Conservation (phyloP, 1,140 invertebrate genomes). For the Lucilia sericata region DNA sequence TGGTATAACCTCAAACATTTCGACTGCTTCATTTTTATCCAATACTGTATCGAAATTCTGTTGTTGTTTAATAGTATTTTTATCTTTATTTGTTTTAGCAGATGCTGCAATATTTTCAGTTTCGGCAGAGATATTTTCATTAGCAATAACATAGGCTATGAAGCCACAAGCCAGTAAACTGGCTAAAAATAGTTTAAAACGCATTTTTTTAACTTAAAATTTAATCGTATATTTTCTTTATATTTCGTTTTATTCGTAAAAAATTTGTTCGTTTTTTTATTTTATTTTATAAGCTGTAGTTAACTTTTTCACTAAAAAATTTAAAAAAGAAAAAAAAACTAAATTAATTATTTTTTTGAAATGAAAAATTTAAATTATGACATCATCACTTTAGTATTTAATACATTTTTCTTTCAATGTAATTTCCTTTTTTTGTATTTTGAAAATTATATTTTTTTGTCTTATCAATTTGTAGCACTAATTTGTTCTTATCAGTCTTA, state of each 20-base stretch:
- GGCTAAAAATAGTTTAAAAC: conserved; percentile 64
- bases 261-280: conserved; percentile 43
- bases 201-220: conserved; percentile 55
- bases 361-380: conserved; percentile 5
- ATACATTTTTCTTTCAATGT: neutral
- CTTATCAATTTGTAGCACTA: conserved; percentile 45
- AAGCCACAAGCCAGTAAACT: conserved; percentile 63
- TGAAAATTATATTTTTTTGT: neutral
- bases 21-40: conserved; percentile 43
- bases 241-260: conserved; percentile 51
- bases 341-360: conserved; percentile 44
- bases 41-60: conserved; percentile 37
- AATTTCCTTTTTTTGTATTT: neutral
- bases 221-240: conserved; percentile 52
- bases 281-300: conserved; percentile 30
- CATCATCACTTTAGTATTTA: conserved; percentile 25
- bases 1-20: conserved; percentile 52
- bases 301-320: conserved; percentile 52
- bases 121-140: conserved; percentile 62
- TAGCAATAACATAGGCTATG: conserved; percentile 61
- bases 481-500: conserved; percentile 36
- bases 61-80: conserved; percentile 45
- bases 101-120: conserved; percentile 53
- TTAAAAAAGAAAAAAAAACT: conserved; percentile 38
- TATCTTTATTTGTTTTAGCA: conserved; percentile 42